These are phyloP conservation scores for Halichoerus grypus DNA, from an alignment of 2,113 vertebrate genomes.

Conservation along the genomic window DNA sequence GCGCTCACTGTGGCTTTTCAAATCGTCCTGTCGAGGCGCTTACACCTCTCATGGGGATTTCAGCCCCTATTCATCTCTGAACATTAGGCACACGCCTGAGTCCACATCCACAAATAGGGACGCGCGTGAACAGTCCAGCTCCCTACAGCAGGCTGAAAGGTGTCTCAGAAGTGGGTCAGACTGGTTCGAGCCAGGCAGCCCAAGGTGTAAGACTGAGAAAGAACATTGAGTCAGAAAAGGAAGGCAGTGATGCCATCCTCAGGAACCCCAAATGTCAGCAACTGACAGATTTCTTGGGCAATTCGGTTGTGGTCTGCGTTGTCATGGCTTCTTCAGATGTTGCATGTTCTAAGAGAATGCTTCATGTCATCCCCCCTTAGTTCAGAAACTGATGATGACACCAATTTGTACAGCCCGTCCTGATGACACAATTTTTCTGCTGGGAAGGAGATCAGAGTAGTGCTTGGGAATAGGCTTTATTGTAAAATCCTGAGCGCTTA, in stretches of 20 bases:
- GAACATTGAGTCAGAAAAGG: slow-evolving; percentile 68
- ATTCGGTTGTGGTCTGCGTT: neutral
- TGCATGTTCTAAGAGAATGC: neutral
- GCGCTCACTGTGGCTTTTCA: neutral
- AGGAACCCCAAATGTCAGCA: slow-evolving; percentile 34
- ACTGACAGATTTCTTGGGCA: slow-evolving; percentile 4
- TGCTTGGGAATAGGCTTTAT: neutral
- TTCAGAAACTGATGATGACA: slow-evolving; percentile 54
- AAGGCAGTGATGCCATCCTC: neutral
- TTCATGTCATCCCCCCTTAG: neutral
- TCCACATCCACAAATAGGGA: neutral
- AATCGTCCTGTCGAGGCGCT: neutral
- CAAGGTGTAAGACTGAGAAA: slow-evolving; percentile 66
- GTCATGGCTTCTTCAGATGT: neutral
- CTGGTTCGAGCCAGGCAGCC: neutral
- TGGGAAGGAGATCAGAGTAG: neutral
- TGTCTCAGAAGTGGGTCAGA: slow-evolving; percentile 52
- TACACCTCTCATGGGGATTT: neutral
- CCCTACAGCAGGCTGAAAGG: neutral
- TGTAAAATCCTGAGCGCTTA: neutral
- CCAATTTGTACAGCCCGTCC: neutral
- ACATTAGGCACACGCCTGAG: neutral
- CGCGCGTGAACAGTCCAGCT: neutral
- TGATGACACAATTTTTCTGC: slow-evolving; percentile 24
- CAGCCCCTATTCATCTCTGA: neutral